Conservation (phyloP, 2,113 vertebrate genomes). For the Australoheros scitulus region DNA sequence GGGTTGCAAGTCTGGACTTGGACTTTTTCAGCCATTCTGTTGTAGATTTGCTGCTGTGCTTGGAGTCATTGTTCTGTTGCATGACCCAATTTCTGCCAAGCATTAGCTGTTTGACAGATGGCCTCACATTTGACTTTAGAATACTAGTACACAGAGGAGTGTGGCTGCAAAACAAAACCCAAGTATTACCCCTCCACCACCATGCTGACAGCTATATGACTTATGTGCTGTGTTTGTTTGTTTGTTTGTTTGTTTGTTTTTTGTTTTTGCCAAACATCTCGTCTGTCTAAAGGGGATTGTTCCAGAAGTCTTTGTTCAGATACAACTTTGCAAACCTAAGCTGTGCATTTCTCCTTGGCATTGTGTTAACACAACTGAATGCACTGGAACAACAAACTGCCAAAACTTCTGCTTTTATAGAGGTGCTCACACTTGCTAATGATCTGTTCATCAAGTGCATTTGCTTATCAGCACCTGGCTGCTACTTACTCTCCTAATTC, state of each 20-base stretch:
- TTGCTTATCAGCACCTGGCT: not conserved
- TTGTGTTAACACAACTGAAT: not conserved
- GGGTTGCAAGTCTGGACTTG: not conserved
- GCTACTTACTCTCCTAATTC: not conserved
- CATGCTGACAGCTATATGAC: not conserved
- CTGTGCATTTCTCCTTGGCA: not conserved
- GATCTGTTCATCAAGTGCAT: not conserved
- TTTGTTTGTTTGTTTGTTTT: not conserved
- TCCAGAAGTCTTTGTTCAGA: not conserved
- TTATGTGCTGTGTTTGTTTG: not conserved
- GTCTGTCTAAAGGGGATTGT: not conserved
- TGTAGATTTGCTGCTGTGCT: not conserved
- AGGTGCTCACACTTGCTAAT: not conserved
- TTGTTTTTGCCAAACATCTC: not conserved
- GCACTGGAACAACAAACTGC: not conserved
- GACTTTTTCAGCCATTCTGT: not conserved
- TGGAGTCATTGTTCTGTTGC: not conserved
- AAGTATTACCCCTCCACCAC: not conserved
- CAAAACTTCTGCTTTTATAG: not conserved
- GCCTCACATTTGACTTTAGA: not conserved
- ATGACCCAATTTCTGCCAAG: not conserved
- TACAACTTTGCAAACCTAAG: not conserved
- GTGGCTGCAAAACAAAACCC: not conserved
- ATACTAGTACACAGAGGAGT: not conserved
- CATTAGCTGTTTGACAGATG: not conserved